These are phyloP conservation scores for Glossophaga mutica DNA, from an alignment of 2,797 vertebrate species.

Conservation along the genomic window DNA sequence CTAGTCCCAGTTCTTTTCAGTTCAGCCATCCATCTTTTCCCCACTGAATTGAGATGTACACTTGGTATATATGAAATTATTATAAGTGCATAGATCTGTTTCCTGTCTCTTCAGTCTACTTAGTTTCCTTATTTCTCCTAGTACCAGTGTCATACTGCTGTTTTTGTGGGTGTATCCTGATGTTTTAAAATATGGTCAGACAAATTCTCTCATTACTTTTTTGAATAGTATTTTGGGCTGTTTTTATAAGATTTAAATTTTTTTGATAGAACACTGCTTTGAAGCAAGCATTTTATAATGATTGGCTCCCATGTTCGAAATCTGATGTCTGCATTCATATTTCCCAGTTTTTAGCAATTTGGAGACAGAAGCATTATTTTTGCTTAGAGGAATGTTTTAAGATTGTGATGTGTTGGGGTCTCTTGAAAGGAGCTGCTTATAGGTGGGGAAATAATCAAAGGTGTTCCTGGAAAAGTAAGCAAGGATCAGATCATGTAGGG, in stretches of 20 bases:
- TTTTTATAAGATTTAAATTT: not conserved
- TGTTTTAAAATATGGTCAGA: not conserved
- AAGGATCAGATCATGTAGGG: not conserved
- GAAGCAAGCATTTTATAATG: not conserved
- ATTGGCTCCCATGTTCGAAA: not conserved
- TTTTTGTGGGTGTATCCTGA: not conserved
- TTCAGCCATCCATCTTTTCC: not conserved
- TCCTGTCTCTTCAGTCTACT: not conserved
- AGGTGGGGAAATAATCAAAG: not conserved
- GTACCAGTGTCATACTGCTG: not conserved
- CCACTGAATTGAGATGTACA: not conserved
- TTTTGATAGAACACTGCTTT: not conserved
- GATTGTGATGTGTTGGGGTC: not conserved
- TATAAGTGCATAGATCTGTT: not conserved
- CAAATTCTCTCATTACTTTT: not conserved
- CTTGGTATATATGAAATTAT: not conserved
- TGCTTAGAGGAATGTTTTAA: not conserved
- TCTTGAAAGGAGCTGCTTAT: not conserved
- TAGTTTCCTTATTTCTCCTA: not conserved
- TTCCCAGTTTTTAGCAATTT: not conserved
- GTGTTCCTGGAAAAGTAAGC: not conserved
- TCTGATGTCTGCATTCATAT: not conserved
- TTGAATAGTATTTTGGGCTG: not conserved
- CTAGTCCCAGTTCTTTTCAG: not conserved
- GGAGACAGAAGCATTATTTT: not conserved